Evolutionary conservation across 2,113 vertebrate genomes (phyloP).

Genomic region (Carettochelys insculpta): DNA sequence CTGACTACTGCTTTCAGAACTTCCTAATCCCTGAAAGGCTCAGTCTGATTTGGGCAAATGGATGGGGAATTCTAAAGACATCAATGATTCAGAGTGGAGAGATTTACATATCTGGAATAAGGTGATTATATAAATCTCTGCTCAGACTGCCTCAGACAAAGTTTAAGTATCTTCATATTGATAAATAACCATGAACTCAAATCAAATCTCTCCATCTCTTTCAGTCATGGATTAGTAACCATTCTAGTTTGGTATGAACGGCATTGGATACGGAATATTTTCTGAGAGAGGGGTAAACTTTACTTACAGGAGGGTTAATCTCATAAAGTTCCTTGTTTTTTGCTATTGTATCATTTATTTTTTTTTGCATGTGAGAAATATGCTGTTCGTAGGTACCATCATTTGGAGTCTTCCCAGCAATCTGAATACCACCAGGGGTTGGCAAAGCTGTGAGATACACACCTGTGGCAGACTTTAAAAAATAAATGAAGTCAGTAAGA

Average conservation of each 20-base stretch:
- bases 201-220: neutral
- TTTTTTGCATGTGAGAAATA: conserved; percentile 93
- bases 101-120: neutral
- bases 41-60: neutral
- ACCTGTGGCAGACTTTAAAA: conserved; percentile 91
- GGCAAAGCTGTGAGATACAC: conserved; percentile 94
- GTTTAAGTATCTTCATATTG: neutral
- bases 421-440: conserved; percentile 93
- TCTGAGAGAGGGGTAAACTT: neutral
- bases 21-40: neutral
- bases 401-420: conserved; percentile 92
- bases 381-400: conserved; percentile 94
- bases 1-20: neutral
- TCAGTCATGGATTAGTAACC: neutral
- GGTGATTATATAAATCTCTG: neutral
- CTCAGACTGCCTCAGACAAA: neutral
- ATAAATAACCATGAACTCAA: neutral
- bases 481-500: conserved; percentile 11
- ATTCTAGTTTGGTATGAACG: neutral
- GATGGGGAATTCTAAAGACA: neutral
- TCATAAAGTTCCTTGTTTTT: conserved; percentile 96
- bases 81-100: neutral
- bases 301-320: conserved; percentile 92
- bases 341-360: conserved; percentile 94
- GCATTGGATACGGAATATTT: neutral